Evolutionary conservation across 2,113 vertebrate species (phyloP).

Genomic region (Gadus macrocephalus): DNA sequence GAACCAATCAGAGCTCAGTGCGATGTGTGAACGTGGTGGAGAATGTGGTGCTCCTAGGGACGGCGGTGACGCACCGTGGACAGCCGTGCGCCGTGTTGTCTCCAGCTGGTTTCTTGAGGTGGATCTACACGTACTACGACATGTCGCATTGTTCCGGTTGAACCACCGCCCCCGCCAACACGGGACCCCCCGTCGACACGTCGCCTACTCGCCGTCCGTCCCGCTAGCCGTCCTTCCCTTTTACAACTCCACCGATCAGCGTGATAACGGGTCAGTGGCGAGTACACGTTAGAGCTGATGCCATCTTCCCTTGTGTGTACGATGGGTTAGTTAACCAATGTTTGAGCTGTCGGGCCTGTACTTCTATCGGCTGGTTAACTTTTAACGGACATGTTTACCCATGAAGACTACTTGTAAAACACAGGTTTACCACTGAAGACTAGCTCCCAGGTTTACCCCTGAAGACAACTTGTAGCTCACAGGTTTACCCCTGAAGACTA

Average conservation of each 20-base stretch:
- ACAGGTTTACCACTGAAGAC: no score
- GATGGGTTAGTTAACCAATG: conserved; percentile 1
- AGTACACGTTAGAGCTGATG: conserved; percentile 49
- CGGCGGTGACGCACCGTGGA: conserved; percentile 52
- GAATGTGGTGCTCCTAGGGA: conserved; percentile 18
- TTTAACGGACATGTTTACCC: no score
- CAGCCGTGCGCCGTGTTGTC: conserved; percentile 57
- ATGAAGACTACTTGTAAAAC: no score
- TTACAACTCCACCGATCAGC: conserved; percentile 20
- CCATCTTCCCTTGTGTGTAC: conserved; percentile 48
- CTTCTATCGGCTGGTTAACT: neutral
- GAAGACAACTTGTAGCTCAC: no score
- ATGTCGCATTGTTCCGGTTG: no score
- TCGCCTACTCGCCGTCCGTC: no score
- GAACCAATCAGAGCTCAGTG: conserved; percentile 44
- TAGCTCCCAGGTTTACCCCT: no score
- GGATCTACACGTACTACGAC: no score
- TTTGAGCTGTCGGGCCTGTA: neutral
- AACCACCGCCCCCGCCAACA: no score
- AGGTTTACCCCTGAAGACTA: no score
- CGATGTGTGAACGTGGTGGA: conserved; percentile 24
- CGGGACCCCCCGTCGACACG: neutral
- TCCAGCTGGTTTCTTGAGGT: conserved; percentile 55
- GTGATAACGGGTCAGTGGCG: conserved; percentile 46
- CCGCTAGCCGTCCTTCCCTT: no score